phyloP scores from a whole-genome alignment of 1,140 invertebrate genomes.

The Meloidogyne chitwoodi region DNA sequence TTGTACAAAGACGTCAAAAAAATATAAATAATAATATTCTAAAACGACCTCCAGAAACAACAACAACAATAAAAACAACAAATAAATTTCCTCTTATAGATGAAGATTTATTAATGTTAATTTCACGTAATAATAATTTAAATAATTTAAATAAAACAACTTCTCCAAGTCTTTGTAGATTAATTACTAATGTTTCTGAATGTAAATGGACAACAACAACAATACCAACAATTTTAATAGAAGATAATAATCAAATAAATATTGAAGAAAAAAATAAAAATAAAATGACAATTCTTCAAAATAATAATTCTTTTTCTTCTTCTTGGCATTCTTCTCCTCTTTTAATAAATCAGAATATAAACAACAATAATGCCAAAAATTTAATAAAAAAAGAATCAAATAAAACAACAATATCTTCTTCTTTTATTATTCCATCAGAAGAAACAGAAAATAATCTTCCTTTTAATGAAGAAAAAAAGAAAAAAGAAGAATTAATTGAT shows the following conservation, averaged over 20 bases:
- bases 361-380: background rate
- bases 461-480: too few species aligned
- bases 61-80: background rate
- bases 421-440: too few species aligned
- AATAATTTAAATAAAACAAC: background rate
- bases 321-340: background rate
- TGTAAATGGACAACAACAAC: slow-evolving; percentile 7
- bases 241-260: background rate
- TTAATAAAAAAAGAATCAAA: background rate
- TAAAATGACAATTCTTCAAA: background rate
- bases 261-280: background rate
- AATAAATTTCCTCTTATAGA: slow-evolving; percentile 21
- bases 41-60: background rate
- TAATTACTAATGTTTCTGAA: slow-evolving; percentile 22
- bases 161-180: slow-evolving; percentile 11
- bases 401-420: too few species aligned
- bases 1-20: background rate
- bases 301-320: background rate
- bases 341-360: background rate
- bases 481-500: background rate
- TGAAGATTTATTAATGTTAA: slow-evolving; percentile 9
- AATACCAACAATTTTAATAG: background rate
- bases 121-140: background rate
- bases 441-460: too few species aligned
- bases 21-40: background rate